Conservation (phyloP, 2,888 invertebrate genomes). For the Harpalus rufipes region DNA sequence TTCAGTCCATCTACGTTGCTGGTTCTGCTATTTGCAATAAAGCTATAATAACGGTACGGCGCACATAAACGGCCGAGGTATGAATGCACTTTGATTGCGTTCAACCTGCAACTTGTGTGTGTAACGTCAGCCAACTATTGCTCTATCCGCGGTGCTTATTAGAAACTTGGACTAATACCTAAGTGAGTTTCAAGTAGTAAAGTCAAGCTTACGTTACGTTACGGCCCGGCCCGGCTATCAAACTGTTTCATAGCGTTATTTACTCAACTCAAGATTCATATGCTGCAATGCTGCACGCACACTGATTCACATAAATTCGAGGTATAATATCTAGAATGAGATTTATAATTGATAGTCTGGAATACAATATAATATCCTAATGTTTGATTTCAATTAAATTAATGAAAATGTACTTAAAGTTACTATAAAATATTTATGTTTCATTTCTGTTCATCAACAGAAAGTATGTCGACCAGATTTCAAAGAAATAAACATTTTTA, state of each 20-base stretch:
- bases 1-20: slow-evolving; percentile 39
- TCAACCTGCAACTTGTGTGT: slow-evolving; percentile 24
- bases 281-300: too few relatives aligned
- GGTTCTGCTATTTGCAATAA: slow-evolving; percentile 49
- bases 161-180: slow-evolving; percentile 32
- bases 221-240: slow-evolving; percentile 11
- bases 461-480: too few relatives aligned
- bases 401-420: too few relatives aligned
- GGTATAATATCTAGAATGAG: background rate
- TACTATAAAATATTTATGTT: too few relatives aligned
- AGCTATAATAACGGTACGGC: slow-evolving; percentile 50
- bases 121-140: slow-evolving; percentile 34
- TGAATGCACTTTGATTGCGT: slow-evolving; percentile 53
- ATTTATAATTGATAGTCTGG: background rate
- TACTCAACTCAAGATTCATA: slow-evolving; percentile 27
- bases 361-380: background rate
- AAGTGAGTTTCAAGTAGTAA: slow-evolving; percentile 47
- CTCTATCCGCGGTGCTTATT: slow-evolving; percentile 40
- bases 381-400: background rate
- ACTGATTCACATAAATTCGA: background rate
- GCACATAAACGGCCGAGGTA: slow-evolving; percentile 42
- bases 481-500: too few relatives aligned
- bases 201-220: slow-evolving; percentile 3
- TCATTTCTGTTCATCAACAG: too few relatives aligned
- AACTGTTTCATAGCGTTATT: slow-evolving; percentile 39